Evolutionary conservation across 2,797 vertebrate genomes (phyloP).

Genomic region (Sylvilagus floridanus): DNA sequence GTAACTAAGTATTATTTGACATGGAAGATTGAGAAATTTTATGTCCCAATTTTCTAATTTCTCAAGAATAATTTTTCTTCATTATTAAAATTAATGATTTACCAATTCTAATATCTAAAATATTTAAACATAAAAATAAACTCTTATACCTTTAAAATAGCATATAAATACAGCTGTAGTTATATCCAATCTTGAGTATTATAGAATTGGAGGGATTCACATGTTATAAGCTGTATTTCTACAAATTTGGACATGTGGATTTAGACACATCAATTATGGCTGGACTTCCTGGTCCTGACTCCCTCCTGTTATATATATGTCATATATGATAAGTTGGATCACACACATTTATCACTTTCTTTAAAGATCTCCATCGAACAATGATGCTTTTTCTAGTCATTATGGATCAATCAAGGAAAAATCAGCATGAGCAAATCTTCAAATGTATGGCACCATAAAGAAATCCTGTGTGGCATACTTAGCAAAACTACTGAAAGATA

Average conservation of each 20-base stretch:
- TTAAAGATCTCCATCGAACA: not conserved
- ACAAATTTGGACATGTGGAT: not conserved
- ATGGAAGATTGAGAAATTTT: conserved; percentile 26
- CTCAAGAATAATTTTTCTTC: conserved; percentile 10
- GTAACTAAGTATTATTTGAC: not conserved
- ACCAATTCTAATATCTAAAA: conserved; percentile 36
- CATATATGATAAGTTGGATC: not conserved
- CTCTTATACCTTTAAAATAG: not conserved
- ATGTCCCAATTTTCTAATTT: conserved; percentile 17
- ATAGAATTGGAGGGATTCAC: not conserved
- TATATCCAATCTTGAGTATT: not conserved
- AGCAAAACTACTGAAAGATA: not conserved
- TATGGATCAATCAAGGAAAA: not conserved
- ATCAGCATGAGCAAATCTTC: not conserved
- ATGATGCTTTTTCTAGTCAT: not conserved
- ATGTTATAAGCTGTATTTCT: not conserved
- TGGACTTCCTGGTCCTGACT: not conserved
- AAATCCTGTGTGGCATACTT: not conserved
- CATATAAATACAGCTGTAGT: not conserved
- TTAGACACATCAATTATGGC: not conserved
- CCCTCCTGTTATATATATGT: not conserved
- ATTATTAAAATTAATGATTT: conserved; percentile 19
- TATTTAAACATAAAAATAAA: conserved; percentile 30
- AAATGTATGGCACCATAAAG: not conserved
- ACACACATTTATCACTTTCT: not conserved